Percentiles rank a stretch among this genome's conserved stretches.
These are phyloP conservation scores for Astur gentilis DNA, from an alignment of 2,113 vertebrate genomes.

Conservation along the genomic window DNA sequence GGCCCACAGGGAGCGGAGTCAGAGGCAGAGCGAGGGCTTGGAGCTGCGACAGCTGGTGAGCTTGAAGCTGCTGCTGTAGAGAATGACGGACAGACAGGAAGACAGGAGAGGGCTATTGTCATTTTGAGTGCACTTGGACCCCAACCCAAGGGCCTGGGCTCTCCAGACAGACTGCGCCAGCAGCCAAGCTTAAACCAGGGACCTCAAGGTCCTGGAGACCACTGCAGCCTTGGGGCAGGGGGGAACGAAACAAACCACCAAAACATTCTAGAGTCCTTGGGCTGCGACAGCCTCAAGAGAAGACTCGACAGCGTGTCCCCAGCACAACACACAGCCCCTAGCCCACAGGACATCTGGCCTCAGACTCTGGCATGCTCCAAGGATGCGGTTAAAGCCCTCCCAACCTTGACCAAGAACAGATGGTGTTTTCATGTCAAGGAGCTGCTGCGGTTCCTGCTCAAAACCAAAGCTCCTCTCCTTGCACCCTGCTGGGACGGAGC, in stretches of 20 bases:
- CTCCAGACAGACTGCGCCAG: not conserved
- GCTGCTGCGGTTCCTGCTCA: not conserved
- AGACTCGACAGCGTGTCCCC: not conserved
- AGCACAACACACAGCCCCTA: not conserved
- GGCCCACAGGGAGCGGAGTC: constrained; percentile 89
- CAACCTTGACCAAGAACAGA: not conserved
- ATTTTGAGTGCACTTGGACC: not conserved
- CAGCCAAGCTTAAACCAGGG: not conserved
- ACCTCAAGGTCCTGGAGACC: not conserved
- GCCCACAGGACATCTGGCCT: not conserved
- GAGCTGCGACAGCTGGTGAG: constrained; percentile 96
- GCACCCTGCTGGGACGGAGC: not conserved
- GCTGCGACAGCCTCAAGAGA: not conserved
- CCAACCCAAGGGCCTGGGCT: not conserved
- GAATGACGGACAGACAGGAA: constrained; percentile 15
- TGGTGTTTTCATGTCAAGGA: not conserved
- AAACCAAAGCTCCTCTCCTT: not conserved
- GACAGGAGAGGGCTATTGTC: not conserved
- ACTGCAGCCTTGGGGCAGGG: fast-evolving
- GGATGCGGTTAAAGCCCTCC: not conserved
- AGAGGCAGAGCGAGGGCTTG: constrained; percentile 94
- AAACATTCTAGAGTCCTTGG: not conserved
- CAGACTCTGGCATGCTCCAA: not conserved
- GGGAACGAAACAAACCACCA: not conserved
- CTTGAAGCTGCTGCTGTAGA: constrained; percentile 96